Percentiles rank a stretch among this genome's conserved stretches.
These are phyloP conservation scores for Calliphora vicina DNA, from an alignment of 1,140 invertebrate species.

Conservation along the genomic window DNA sequence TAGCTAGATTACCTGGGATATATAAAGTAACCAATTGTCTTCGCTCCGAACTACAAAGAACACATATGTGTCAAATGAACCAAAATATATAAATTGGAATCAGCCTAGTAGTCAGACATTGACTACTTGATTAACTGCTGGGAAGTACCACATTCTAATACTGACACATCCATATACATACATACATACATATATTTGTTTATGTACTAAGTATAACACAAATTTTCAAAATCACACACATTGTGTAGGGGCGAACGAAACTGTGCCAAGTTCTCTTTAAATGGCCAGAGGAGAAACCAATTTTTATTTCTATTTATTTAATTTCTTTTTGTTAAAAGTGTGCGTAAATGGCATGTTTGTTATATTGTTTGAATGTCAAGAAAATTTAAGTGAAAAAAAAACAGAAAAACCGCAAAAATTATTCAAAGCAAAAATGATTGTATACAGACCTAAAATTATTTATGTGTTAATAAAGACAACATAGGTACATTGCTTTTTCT, in stretches of 20 bases:
- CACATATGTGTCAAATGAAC: too few species aligned
- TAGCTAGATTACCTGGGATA: too few species aligned
- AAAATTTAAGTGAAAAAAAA: neutral
- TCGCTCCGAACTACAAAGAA: too few species aligned
- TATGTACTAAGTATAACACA: neutral
- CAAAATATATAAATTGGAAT: too few species aligned
- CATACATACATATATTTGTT: neutral
- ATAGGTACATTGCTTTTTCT: neutral
- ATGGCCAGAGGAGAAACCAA: neutral
- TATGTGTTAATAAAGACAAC: neutral
- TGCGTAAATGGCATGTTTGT: constrained; percentile 21
- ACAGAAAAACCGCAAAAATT: neutral
- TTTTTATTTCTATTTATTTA: neutral
- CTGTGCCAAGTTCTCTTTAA: constrained; percentile 21
- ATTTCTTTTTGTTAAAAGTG: neutral
- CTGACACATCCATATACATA: neutral
- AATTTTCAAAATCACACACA: neutral
- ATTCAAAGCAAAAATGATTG: neutral
- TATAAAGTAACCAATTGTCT: too few species aligned
- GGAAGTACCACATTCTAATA: neutral
- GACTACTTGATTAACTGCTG: too few species aligned
- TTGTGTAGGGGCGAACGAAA: neutral
- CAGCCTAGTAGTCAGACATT: too few species aligned
- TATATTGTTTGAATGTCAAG: constrained; percentile 22
- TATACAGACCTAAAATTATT: neutral